Evolutionary conservation across 1,140 invertebrate species (phyloP).

Genomic region (Eumeta japonica): DNA sequence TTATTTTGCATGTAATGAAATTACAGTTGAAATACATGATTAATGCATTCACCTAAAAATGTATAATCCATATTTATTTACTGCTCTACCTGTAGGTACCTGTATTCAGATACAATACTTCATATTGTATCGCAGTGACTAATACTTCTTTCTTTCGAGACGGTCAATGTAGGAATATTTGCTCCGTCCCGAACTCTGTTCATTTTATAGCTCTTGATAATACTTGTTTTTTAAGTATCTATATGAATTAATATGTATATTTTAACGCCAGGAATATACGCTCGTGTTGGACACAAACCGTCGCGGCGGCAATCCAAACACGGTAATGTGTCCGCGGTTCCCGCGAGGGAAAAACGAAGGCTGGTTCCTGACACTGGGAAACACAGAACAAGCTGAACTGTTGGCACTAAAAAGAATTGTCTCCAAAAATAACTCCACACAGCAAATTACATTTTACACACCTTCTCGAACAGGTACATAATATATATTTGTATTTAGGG

Average conservation of each 20-base stretch:
- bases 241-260: neutral
- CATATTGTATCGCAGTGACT: too few relatives aligned
- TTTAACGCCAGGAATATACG: slow-evolving; percentile 66
- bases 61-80: too few relatives aligned
- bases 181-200: too few relatives aligned
- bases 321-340: slow-evolving; percentile 80
- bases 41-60: too few relatives aligned
- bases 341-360: slow-evolving; percentile 93
- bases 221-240: neutral
- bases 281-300: slow-evolving; percentile 61
- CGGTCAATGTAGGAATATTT: too few relatives aligned
- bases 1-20: too few relatives aligned
- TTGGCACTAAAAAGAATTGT: slow-evolving; percentile 80
- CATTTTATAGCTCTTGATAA: neutral
- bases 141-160: too few relatives aligned
- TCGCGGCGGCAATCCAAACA: slow-evolving; percentile 51
- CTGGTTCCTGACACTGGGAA: slow-evolving; percentile 89
- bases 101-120: too few relatives aligned
- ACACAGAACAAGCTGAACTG: slow-evolving; percentile 70
- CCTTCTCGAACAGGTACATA: slow-evolving; percentile 59
- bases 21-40: too few relatives aligned
- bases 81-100: too few relatives aligned
- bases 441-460: slow-evolving; percentile 66
- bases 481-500: too few relatives aligned
- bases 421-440: slow-evolving; percentile 41